Base-by-base conservation (phyloP, 2,113 vertebrate genomes). In the Hyla sarda region DNA sequence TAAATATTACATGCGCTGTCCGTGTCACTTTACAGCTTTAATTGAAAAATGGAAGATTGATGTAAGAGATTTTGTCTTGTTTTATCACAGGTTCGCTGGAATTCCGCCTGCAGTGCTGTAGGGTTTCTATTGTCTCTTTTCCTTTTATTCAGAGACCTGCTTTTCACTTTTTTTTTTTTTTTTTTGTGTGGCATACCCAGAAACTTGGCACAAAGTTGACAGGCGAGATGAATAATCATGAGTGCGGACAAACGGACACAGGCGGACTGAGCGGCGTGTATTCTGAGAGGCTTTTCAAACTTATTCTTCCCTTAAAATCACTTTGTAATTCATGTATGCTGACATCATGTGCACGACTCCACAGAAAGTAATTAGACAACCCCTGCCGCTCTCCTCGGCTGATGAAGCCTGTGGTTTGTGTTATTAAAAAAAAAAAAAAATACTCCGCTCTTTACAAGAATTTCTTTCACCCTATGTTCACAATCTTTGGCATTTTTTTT, bases 1-100 rank as follows among this genome's bases (percentile, higher is more conserved):
- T 30, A 91, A 84, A 87, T 73, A 17, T 85, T 88, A 8, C 60
- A 87, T 86, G 85, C 88, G 25, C 3, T 37, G 72, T 90, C 90
- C 23, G 12, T 7, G 73, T 75, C 13, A 87, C 69, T 50, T 85
- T 89, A 81, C 82, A 69, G 67, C 88, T 87, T 74, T 87, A 87
- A 85, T 65, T 56, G 50, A 85, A 89, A 82, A 85, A 86, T 74
- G 82, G 69, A 90, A 89, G 21, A 87, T 87, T 60, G 21, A 50
- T 41, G 85, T 77, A 50, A 12, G n/a, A 76, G 87, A 0, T 84
- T 85, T 52, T 56, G 28, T 32, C 72, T 60, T 50, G 34, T 62
- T 65, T 62, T 81, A 45, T 56, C 77, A 88, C 79, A 87, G 48
- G 41, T 72, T 88, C 1, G 37, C 69, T 82, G 73, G 87, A 87